Base-by-base conservation (phyloP, 2,797 vertebrate species). In the Sebastes steindachneri region DNA sequence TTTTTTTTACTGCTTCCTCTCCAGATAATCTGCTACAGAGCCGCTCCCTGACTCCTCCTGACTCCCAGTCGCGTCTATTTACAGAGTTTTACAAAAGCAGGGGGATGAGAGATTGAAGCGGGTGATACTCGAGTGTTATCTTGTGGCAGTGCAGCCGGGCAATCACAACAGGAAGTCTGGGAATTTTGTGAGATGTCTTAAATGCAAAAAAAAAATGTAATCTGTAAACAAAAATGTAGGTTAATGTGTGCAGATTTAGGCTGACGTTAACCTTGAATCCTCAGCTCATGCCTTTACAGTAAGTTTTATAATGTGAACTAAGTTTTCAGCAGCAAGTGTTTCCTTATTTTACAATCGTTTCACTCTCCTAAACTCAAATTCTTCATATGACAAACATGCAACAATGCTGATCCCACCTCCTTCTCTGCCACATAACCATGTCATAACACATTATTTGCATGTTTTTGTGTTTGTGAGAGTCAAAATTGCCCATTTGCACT, bases 71-170 rank as follows among this genome's bases (percentile, higher is more conserved):
- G 5, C 25, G 26, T 73, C 70, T 94, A 93, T 93, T 89, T 94
- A 94, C 93, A 94, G 68, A 76, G 26, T 78, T 82, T 87, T 89
- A 89, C 75, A 86, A 81, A 86, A 88, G 89, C 84, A 73, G 63
- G 51, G 51, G 14, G 33, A 55, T 21, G 73, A 60, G 51, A 82
- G 72, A 60, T 70, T 67, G 3, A 89, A 90, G 88, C 87, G 1
- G 76, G 33, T 41, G 78, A 67, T 19, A 9, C 23, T 69, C 1
- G 2, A 29, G 82, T 77, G 59, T 58, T 23, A 28, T 33, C 67
- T 86, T 29, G 80, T 0, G 79, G 77, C 74, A 73, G 59, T 65
- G 77, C 83, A 88, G 80, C 48, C 2, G 75, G 68, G 74, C 59
- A 70, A 74, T 15, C 15, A 28, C 33, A 11, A n/a, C 57, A 7